Percentiles rank a stretch among this genome's conserved stretches.
Evolutionary conservation across 1,140 invertebrate genomes (phyloP).

Genomic region (Ceratina australensis): DNA sequence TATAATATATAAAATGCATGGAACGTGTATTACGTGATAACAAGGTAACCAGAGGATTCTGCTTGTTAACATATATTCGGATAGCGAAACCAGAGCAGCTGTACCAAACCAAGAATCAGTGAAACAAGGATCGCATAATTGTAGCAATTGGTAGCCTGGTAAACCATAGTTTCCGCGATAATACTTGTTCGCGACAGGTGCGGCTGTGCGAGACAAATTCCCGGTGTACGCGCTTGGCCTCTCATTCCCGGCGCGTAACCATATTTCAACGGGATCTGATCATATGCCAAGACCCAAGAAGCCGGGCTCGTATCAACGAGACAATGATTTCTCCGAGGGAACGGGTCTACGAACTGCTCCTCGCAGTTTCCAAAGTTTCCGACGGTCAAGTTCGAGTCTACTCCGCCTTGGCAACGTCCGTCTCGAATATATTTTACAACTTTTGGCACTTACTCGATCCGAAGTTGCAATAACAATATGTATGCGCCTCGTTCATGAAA

Average conservation of each 20-base stretch:
- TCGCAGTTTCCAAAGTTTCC: too few relatives aligned
- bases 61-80: too few relatives aligned
- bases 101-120: not conserved
- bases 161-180: not conserved
- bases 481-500: too few relatives aligned
- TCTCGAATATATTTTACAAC: too few relatives aligned
- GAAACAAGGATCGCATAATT: not conserved
- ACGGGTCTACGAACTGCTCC: not conserved
- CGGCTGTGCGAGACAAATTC: conserved; percentile 24
- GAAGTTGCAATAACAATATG: too few relatives aligned
- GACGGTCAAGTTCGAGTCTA: not conserved
- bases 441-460: too few relatives aligned
- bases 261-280: conserved; percentile 27
- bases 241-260: not conserved
- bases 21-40: too few relatives aligned
- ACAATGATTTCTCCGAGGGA: not conserved
- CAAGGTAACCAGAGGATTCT: too few relatives aligned
- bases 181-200: conserved; percentile 9
- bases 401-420: not conserved
- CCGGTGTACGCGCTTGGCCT: not conserved
- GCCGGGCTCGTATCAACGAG: not conserved
- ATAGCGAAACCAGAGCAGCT: too few relatives aligned
- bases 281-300: conserved; percentile 22
- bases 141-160: not conserved
- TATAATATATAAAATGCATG: too few relatives aligned